These are phyloP conservation scores for Ictidomys tridecemlineatus DNA, from an alignment of 2,113 vertebrate species.

Conservation along the genomic window DNA sequence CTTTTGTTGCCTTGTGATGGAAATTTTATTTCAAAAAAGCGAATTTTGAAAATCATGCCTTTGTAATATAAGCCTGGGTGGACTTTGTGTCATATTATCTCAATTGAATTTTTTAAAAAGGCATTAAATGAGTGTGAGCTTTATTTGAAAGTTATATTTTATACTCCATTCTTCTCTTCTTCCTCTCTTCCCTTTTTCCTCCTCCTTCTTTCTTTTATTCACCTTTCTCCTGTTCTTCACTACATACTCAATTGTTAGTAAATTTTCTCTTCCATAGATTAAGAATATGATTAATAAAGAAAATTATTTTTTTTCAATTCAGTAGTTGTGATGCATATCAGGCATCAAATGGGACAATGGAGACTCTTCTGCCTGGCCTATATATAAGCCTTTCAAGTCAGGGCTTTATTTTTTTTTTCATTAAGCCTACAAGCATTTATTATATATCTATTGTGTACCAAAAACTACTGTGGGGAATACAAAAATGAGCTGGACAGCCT, in stretches of 20 bases:
- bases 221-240: not conserved
- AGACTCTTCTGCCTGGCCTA: not conserved
- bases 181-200: not conserved
- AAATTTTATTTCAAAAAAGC: constrained; percentile 28
- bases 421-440: not conserved
- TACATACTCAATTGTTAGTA: not conserved
- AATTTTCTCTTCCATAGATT: constrained; percentile 35
- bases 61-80: not conserved
- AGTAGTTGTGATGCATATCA: not conserved
- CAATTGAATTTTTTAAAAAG: constrained; percentile 12
- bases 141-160: constrained; percentile 50
- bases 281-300: not conserved
- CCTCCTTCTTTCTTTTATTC: not conserved
- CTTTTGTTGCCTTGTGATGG: not conserved
- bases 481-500: not conserved
- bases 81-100: not conserved
- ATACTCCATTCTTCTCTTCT: not conserved
- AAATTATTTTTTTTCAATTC: not conserved
- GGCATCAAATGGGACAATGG: not conserved
- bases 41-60: constrained; percentile 46
- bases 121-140: not conserved
- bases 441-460: not conserved
- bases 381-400: not conserved
- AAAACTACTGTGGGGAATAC: not conserved
- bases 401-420: not conserved